Base-by-base conservation (phyloP, 1,140 invertebrate species). In the Bombus consobrinus region DNA sequence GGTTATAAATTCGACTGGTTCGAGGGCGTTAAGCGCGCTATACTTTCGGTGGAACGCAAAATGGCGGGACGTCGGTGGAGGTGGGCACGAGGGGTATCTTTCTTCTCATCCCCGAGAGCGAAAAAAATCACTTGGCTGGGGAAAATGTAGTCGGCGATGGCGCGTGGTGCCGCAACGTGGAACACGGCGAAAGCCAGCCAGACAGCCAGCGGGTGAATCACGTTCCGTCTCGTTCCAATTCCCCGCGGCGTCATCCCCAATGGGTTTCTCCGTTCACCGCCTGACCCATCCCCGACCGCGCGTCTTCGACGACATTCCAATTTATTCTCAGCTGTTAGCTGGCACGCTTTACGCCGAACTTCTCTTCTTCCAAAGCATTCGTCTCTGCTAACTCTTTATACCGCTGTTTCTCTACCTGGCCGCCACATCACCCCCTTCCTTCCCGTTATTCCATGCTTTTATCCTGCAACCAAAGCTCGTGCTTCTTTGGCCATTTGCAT, bases 311-410 rank as follows among this genome's bases (percentile, higher is more conserved):
- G 89, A 90, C 89, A 82, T 90, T 90, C 89, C 89, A 90, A 90
- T 90, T 90, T 90, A 90, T 90, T 90, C 89, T 90, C 89, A 88
- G 88, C 88, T 88, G 89, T 87, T 87, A 81, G 83, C 88, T 90
- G 89, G 89, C 87, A 90, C 89, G 87, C 89, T 90, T 90, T 80
- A 78, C 57, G 81, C 78, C 74, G 74, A 83, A 75, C 75, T 88
- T 76, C 68, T 74, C 43, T 64, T 69, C 85, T 59, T 73, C 57
- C 37, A 59, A 81, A 75, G 62, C 66, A 43, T 85, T 81, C 81
- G 66, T 81, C 57, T 25, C 18, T 47, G 47, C 41, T 43, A 25
- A 66, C n/a, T 69, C 22, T 39, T 32, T 53, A 62, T 62, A 9
- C 18, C 15, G 8, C 32, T 68, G 15, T 68, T 68, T 34, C 66